Evolutionary conservation across 2,888 invertebrate genomes (phyloP), one percentile per base, ranked within the genome.

Genomic region (Nebria salina): DNA sequence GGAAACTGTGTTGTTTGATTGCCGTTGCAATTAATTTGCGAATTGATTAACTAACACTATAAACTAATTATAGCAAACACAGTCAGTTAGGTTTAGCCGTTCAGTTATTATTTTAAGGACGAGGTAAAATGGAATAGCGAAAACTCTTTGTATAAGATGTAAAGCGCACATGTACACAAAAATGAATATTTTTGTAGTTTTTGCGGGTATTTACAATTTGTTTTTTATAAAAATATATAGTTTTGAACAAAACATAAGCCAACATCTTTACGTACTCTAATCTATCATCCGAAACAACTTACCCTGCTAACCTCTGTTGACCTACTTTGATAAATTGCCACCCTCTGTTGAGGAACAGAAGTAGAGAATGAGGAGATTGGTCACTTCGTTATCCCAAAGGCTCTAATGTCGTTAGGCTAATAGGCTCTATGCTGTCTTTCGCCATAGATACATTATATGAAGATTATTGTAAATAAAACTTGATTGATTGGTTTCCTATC

Each of bases 391-490:
- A 54, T 54, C 54, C 54, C 54, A 54, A 8, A 54, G 54, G 54
- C 54, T 54, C 54, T 11, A 54, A 3, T 54, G 8, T 11, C 54
- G 54, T 13, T 54, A 54, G 54, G 54, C 54, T 54, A 54, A 54
- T 54, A 54, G 54, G 54, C 8, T 54, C 54, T 13, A 13, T 54
- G 54, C 8, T 54, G 54, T 54, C 2, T 54, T 54, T 54, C 7
- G 7, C 13, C 7, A 54, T 54, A 54, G 54, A 11, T 54, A 54
- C 54, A 54, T 11, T 54, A 54, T 54, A 13, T 54, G 54, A 54
- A 54, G 54, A 54, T 54, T 54, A 54, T 54, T 54, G 54, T 54
- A 54, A 54, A 54, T 54, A 54, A 54, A 54, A 54, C 54, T 54
- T 54, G 54, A 54, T 54, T 54, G 54, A 8, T 54, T 54, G 8